phyloP scores from a whole-genome alignment of 2,888 invertebrate species.

The Stenodema calcarata region DNA sequence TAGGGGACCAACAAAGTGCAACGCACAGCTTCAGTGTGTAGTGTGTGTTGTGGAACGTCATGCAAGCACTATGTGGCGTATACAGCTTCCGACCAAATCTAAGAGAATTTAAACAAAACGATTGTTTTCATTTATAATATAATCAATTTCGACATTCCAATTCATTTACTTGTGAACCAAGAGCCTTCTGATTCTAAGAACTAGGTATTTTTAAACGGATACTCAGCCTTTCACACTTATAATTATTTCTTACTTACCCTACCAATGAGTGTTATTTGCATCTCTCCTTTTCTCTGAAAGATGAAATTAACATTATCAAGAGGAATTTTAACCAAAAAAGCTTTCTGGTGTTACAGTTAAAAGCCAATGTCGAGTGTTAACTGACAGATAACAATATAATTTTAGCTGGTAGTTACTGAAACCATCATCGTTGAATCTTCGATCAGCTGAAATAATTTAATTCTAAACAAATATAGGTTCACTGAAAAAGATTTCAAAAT shows the following conservation, averaged over 20 bases:
- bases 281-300: background rate
- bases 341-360: background rate
- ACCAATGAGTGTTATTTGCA: conserved; percentile 32
- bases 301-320: background rate
- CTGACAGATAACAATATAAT: background rate
- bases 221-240: background rate
- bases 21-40: background rate
- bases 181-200: background rate
- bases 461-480: too few relatives aligned
- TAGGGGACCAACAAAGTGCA: background rate
- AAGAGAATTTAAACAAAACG: too few relatives aligned
- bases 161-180: background rate
- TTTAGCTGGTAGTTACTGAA: background rate
- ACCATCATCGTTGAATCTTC: background rate
- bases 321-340: background rate
- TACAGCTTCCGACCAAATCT: background rate
- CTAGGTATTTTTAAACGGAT: background rate
- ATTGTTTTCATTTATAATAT: too few relatives aligned
- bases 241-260: background rate
- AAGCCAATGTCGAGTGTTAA: background rate
- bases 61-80: background rate
- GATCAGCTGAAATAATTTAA: background rate
- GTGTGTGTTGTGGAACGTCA: background rate
- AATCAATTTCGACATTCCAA: too few relatives aligned
- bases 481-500: background rate